phyloP scores from a whole-genome alignment of 2,797 vertebrate species.

The Furcifer pardalis region DNA sequence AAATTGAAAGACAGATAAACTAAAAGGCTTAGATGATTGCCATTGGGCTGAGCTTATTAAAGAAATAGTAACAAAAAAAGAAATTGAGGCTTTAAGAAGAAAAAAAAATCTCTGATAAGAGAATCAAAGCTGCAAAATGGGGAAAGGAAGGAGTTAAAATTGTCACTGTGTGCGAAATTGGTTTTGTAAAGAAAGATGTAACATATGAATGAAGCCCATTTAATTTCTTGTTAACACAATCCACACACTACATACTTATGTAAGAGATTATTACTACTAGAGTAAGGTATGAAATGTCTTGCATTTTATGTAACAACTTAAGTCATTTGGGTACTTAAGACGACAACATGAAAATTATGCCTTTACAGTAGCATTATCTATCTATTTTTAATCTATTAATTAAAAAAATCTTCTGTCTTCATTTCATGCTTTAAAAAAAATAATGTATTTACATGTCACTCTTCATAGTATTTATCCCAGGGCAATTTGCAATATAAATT shows the following conservation, averaged over 20 bases:
- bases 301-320: too few relatives aligned
- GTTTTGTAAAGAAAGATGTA: not conserved
- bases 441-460: too few relatives aligned
- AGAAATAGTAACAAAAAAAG: constrained; percentile 54
- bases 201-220: not conserved
- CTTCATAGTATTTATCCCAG: not conserved
- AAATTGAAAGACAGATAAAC: constrained; percentile 54
- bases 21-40: constrained; percentile 50
- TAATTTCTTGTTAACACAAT: not conserved
- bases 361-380: not conserved
- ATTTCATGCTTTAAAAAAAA: too few relatives aligned
- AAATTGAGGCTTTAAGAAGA: constrained; percentile 51
- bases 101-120: constrained; percentile 50
- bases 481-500: not conserved
- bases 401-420: too few relatives aligned
- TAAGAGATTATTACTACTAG: not conserved
- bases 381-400: too few relatives aligned
- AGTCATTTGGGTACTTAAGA: not conserved
- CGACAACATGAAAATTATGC: not conserved
- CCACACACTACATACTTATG: not conserved
- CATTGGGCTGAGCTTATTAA: constrained; percentile 50
- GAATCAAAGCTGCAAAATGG: not conserved
- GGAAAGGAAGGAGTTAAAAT: not conserved
- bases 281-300: not conserved
- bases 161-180: constrained; percentile 35